Base-by-base conservation (phyloP, 92 coral and sea anemone species). In the Epizoanthus stellaris region DNA sequence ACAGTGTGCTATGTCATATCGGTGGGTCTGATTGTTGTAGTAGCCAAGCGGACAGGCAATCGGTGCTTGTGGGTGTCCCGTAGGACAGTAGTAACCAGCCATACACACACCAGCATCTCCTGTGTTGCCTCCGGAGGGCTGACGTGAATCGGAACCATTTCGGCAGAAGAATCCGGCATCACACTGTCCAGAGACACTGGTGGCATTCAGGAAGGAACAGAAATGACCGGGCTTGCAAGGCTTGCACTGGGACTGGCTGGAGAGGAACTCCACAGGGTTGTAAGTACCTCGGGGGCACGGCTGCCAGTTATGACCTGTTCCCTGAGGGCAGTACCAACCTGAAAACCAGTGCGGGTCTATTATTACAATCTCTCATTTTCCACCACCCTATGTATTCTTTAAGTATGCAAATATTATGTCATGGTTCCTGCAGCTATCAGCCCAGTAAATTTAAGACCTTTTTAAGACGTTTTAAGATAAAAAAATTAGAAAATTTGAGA, bases 81-180 rank as follows among this genome's bases (percentile, higher is more conserved):
- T 64, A 3, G 92, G 93, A 42, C 99, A 97, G 71, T 94, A 97
- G 72, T 90, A 86, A 20, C 99, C 99, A 20, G 80, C 87, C 17
- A 96, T 96, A 70, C 99, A 97, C 36, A 97, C 88, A 19, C 98
- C 99, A 57, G 99, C 99, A 82, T 91, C 94, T 54, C 99, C 99
- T 68, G 85, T 88, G 77, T 93, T 88, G 9, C 98, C 99, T 62
- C 98, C 95, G 80, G 95, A 90, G 5, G 99, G 99, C 47, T 87
- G 91, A 4, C 76, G 79, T 56, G 95, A 91, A 67, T 97, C 98
- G 10, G 99, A 97, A 60, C 99, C 99, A 91, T 95, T 94, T 39
- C 93, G 94, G 81, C 99, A 97, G 88, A 81, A 97, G 84, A 88
- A 97, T 19, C 99, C 99, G n/a, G 85, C 91, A 68, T 85, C 90